Conservation (phyloP, 2,888 invertebrate genomes). For the Noctua fimbriata region DNA sequence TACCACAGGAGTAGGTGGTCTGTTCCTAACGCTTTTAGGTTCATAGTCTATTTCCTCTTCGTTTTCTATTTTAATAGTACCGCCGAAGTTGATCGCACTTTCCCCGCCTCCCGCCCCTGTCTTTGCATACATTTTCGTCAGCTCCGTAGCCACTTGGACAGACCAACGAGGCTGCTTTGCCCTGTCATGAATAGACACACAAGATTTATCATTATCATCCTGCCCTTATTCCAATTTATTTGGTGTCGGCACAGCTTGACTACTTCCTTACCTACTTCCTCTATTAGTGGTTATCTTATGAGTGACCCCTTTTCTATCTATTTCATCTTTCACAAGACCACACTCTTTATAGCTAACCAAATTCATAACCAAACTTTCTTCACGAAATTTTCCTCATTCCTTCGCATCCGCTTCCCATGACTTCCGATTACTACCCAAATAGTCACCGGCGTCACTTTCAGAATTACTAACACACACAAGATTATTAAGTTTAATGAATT, state of each 20-base stretch:
- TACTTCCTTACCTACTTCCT: not conserved
- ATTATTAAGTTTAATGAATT: not conserved
- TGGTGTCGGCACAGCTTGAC: not conserved
- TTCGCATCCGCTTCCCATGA: not conserved
- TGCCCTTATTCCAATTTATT: too few species aligned
- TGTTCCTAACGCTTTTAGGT: constrained; percentile 79
- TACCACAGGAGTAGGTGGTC: constrained; percentile 87
- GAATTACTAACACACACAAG: not conserved
- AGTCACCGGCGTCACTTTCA: not conserved
- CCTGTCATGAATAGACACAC: constrained; percentile 12
- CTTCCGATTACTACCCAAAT: not conserved
- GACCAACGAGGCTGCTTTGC: constrained; percentile 79
- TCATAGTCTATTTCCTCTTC: constrained; percentile 74
- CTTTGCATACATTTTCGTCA: constrained; percentile 62
- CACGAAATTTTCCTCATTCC: not conserved
- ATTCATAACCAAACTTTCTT: too few species aligned
- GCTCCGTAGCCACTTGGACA: constrained; percentile 73
- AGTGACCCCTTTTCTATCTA: not conserved
- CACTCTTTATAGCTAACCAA: not conserved
- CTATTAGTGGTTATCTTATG: not conserved
- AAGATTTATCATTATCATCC: not conserved
- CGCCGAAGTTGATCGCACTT: constrained; percentile 78
- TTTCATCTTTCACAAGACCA: not conserved
- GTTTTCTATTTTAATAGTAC: constrained; percentile 71
- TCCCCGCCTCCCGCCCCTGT: constrained; percentile 44